Base-by-base conservation (phyloP, 2,797 vertebrate genomes). In the Enoplosus armatus region DNA sequence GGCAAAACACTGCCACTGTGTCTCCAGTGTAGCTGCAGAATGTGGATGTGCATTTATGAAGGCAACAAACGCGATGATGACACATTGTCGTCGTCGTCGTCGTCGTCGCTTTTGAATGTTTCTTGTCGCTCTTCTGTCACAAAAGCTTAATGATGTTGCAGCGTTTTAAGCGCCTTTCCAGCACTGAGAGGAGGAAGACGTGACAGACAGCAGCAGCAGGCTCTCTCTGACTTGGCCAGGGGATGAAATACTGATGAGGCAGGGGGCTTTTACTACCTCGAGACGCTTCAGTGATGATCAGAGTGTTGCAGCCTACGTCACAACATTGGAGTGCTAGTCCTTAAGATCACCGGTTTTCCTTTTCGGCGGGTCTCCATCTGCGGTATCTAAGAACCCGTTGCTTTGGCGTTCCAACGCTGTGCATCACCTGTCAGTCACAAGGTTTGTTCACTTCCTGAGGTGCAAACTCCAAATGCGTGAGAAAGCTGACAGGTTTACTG, bases 161-260 rank as follows among this genome's bases (percentile, higher is more conserved):
- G 16, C 41, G 33, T n/a, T n/a, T n/a, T n/a, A 63, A 2, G 10
- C 39, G 7, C 24, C 26, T 77, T 75, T 76, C 55, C 63, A 41
- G 47, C 20, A 33, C 22, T 37, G 55, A 58, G 6, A 24, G 27
- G 26, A 8, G 39, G 65, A 55, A 33, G 31, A 60, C 72, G 18
- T 29, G 63, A 66, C 64, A 69, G 75, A n/a, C 74, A 47, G 60
- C 68, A 50, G 27, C n/a, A n/a, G n/a, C n/a, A n/a, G n/a, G n/a
- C 50, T 55, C 61, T 20, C n/a, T 35, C 73, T 27, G 29, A 47
- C 45, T 41, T 11, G n/a, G 11, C 47, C 39, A 27, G 43, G 43
- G 37, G 72, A 77, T 72, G 15, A 72, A 80, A 66, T 50, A 77
- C 75, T 41, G 70, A 77, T 66, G 58, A 75, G 53, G 53, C 0